Evolutionary conservation across 2,113 vertebrate species (phyloP).

Genomic region (Pachypanchax playfairii): DNA sequence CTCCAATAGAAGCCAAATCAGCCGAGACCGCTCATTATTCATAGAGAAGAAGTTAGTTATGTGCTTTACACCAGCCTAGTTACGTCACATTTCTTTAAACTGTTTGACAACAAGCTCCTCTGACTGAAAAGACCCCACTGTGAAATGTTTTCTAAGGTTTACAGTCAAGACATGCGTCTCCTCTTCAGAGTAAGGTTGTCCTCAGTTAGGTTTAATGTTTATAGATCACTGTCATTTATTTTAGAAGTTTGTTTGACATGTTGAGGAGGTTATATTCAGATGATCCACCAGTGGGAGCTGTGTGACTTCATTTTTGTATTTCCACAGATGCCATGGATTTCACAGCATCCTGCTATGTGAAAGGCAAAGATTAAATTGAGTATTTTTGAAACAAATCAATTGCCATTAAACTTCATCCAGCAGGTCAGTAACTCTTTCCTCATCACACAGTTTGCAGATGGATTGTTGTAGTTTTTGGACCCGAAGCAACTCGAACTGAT

Average conservation of each 20-base stretch:
- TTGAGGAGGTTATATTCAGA: neutral
- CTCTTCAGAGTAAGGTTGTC: slow-evolving; percentile 1
- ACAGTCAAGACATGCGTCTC: slow-evolving; percentile 32
- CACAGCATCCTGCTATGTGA: slow-evolving; percentile 23
- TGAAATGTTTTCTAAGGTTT: slow-evolving; percentile 44
- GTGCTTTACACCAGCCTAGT: slow-evolving; percentile 52
- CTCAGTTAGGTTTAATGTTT: slow-evolving; percentile 10
- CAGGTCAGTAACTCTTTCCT: slow-evolving; percentile 18
- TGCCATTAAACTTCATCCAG: slow-evolving; percentile 27
- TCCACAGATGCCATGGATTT: slow-evolving; percentile 21
- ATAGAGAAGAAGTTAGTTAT: slow-evolving; percentile 62
- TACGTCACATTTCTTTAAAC: slow-evolving; percentile 70
- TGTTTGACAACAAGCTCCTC: slow-evolving; percentile 40
- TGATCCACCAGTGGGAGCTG: slow-evolving; percentile 75
- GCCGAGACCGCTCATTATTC: slow-evolving; percentile 73
- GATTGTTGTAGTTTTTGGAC: slow-evolving; percentile 57
- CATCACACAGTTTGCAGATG: slow-evolving; percentile 28
- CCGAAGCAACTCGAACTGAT: slow-evolving; percentile 17
- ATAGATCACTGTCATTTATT: slow-evolving; percentile 14
- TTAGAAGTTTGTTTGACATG: slow-evolving; percentile 33
- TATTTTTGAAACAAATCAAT: slow-evolving; percentile 10
- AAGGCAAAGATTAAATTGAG: neutral
- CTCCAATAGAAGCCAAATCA: slow-evolving; percentile 68
- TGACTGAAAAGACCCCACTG: slow-evolving; percentile 42
- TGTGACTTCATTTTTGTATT: slow-evolving; percentile 34